Base-by-base conservation (phyloP, 2,113 vertebrate genomes). In the Brachyistius frenatus region DNA sequence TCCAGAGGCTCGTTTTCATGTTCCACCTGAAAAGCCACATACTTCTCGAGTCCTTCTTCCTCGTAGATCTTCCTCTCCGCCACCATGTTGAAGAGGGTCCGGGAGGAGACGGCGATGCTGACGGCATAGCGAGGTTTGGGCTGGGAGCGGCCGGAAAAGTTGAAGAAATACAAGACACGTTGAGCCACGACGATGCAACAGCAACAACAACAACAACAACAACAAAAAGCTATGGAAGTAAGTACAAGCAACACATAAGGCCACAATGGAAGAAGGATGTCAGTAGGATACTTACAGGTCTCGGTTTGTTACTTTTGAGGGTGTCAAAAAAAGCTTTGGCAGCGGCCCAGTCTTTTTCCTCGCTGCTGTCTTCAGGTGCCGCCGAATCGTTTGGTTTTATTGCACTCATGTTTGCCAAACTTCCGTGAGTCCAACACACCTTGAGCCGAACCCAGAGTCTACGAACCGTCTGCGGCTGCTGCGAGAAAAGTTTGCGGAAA, bases 61-160 rank as follows among this genome's bases (percentile, higher is more conserved):
- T 96, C 93, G 1, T 92, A 98, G 83, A 99, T 89, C 74, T 94
- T 95, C 85, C 91, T 95, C 87, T 97, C 96, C 0, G 93, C 94
- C 76, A 90, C 91, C 96, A 99, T 94, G 88, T 98, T 91, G 89
- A 99, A 99, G 72, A 99, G 95, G 0, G 95, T 95, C 23, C 96
- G 94, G 5, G 98, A 98, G 1, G 98, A 99, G 7, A 99, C 96
- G 0, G 97, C 97, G 57, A 99, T 92, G 4, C 98, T 98, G 65
- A 99, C 95, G 0, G 98, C 98, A 35, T 93, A 85, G 63, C 85
- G 92, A 31, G 97, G 96, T 83, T 97, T 99, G 73, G 97, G 97
- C 98, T 99, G 90, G 5, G 3, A 0, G 54, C 2, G 32, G 15
- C 31, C 3, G 50, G 23, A 13, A 16, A 4, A 6, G 13, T 2